A percentile compares a stretch with the other conserved stretches of the same genome.
Conservation (phyloP, 2,113 vertebrate genomes). For the Percopsis transmontana region DNA sequence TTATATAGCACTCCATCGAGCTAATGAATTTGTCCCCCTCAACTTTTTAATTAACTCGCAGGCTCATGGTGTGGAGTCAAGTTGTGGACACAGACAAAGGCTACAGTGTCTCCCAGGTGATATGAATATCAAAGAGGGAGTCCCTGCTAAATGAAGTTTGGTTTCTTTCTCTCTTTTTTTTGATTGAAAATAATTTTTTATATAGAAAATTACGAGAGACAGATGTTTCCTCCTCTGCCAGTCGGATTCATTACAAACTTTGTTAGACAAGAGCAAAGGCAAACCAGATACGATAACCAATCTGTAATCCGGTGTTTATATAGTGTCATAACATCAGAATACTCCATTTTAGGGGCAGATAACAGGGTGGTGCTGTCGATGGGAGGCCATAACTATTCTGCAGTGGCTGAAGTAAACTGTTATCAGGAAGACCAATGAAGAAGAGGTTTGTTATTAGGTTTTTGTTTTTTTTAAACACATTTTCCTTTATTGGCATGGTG, state of each 20-base stretch:
- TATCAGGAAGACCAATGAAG: slow-evolving; percentile 26
- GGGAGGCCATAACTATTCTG: not conserved
- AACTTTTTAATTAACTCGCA: slow-evolving; percentile 75
- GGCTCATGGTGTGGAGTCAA: slow-evolving; percentile 61
- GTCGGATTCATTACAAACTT: slow-evolving; percentile 3
- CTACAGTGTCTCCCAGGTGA: slow-evolving; percentile 55
- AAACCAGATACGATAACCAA: not conserved
- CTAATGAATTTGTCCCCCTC: slow-evolving; percentile 72
- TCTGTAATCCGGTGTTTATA: no score
- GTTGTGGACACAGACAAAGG: slow-evolving; percentile 68
- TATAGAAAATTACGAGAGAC: slow-evolving; percentile 40
- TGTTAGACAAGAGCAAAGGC: slow-evolving; percentile 20
- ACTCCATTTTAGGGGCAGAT: no score
- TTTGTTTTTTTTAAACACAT: slow-evolving; percentile 86
- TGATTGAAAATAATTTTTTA: slow-evolving; percentile 15
- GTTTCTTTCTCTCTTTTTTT: slow-evolving; percentile 66
- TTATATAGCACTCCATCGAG: slow-evolving; percentile 52
- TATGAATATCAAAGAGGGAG: slow-evolving; percentile 66
- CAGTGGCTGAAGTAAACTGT: no score
- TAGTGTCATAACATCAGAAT: no score
- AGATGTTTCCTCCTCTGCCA: not conserved
- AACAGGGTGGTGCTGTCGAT: not conserved
- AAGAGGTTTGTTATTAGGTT: not conserved
- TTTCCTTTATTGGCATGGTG: slow-evolving; percentile 99
- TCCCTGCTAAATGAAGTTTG: slow-evolving; percentile 36